Percentiles rank a stretch among this genome's conserved stretches.
Evolutionary conservation across 2,113 vertebrate genomes (phyloP).

Genomic region (Neodontobutis hainanensis): DNA sequence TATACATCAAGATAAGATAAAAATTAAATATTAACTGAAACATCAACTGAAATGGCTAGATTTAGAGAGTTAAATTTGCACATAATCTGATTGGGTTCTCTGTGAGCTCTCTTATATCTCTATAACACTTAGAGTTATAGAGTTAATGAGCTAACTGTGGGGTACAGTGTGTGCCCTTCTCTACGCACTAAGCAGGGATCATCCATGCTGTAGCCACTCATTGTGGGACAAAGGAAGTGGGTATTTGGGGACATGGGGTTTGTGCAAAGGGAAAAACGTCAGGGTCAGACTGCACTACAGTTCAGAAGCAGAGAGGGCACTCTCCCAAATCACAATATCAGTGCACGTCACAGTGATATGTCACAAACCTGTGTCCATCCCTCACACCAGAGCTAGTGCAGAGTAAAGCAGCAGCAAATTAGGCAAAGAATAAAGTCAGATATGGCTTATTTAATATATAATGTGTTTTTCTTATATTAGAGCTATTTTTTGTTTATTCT

Average conservation of each 20-base stretch:
- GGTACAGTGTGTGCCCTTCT: slow-evolving; percentile 13
- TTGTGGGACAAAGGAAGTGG: slow-evolving; percentile 4
- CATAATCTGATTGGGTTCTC: too few species aligned
- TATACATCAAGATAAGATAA: too few species aligned
- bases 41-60: too few species aligned
- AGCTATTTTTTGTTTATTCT: too few species aligned
- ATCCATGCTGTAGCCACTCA: slow-evolving; percentile 12
- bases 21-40: too few species aligned
- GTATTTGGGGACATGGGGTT: slow-evolving; percentile 5
- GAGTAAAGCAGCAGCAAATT: slow-evolving; percentile 79
- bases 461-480: too few species aligned
- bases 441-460: background rate
- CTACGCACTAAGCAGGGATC: slow-evolving; percentile 12
- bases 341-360: slow-evolving; percentile 32
- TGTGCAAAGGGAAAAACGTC: slow-evolving; percentile 12
- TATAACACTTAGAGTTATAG: too few species aligned
- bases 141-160: background rate
- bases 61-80: too few species aligned
- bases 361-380: slow-evolving; percentile 86
- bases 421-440: slow-evolving; percentile 12
- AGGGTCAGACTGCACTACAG: slow-evolving; percentile 49
- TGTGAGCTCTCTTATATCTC: too few species aligned
- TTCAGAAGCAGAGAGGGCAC: slow-evolving; percentile 27
- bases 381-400: slow-evolving; percentile 88
- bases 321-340: slow-evolving; percentile 59